Conservation (phyloP, 2,113 vertebrate genomes). For the Chaetodon auriga region DNA sequence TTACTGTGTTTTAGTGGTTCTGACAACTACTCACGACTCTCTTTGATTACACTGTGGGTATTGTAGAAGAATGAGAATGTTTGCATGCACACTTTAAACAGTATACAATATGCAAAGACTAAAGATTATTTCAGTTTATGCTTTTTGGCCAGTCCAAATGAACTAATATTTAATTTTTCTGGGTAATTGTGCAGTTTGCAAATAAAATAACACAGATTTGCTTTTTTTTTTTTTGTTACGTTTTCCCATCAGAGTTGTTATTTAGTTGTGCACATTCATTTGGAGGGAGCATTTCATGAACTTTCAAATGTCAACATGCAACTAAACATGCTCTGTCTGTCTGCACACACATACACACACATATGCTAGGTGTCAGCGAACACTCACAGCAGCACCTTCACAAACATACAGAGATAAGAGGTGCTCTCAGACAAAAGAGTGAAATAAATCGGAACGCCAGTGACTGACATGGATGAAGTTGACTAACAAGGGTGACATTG, state of each 20-base stretch:
- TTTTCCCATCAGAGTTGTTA: neutral
- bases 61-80: neutral
- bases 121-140: neutral
- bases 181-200: neutral
- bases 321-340: constrained; percentile 16
- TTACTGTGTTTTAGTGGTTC: constrained; percentile 4
- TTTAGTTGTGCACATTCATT: neutral
- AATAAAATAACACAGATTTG: too few species aligned
- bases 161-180: neutral
- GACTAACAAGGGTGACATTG: constrained; percentile 86
- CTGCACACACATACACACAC: constrained; percentile 12
- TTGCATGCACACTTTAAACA: constrained; percentile 2
- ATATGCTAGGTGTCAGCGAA: constrained; percentile 13
- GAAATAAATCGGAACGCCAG: constrained; percentile 68
- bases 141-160: neutral
- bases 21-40: neutral
- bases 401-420: constrained; percentile 53
- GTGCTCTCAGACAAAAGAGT: constrained; percentile 48
- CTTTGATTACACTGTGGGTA: neutral
- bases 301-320: constrained; percentile 19
- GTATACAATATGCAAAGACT: neutral
- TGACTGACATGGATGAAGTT: constrained; percentile 82
- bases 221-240: accelerated
- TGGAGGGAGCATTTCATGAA: neutral
- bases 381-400: constrained; percentile 30